Base-by-base conservation (phyloP, 2,113 vertebrate genomes). In the Ctenodactylus gundi region DNA sequence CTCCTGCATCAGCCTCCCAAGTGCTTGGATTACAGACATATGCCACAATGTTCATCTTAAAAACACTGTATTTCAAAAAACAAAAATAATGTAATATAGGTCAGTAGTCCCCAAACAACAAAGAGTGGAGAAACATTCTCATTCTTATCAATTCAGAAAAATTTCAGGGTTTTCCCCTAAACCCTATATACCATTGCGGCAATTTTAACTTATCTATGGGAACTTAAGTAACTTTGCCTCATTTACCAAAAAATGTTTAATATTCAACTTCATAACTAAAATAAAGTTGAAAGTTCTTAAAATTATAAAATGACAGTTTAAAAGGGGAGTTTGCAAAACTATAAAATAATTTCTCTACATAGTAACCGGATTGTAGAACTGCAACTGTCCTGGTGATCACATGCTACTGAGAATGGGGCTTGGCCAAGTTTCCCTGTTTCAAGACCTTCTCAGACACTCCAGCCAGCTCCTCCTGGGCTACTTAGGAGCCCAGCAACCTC, bases 251-350 rank as follows among this genome's bases (percentile, higher is more conserved):
- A 91, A 64, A 70, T 18, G 89, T 44, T 78, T 68, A 93, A 44
- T 85, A 90, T 44, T 95, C 53, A 88, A 57, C 9, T 72, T 89
- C 70, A 95, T 68, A 67, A 46, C 88, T 87, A 92, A 95, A 65
- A 91, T 51, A 11, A 73, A 89, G 34, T 41, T 20, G 6, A 41
- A 72, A 75, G 62, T 15, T 31, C 91, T 49, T 76, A 18, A 91
- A 93, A 84, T 78, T 93, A 94, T 1, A 94, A 88, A 94, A 93
- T 81, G 85, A 36, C 85, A 70, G 6, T 23, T 90, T 84, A 77
- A 88, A 49, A 49, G 17, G 41, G 49, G 67, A 3, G 21, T 27
- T 92, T 92, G 89, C 53, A 70, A 92, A 81, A 88, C 57, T 44
- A 67, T 21, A 46, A 11, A 82, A 34, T 77, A 90, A 53, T 65